Conservation (phyloP, 2,888 invertebrate species). For the Orthosia cruda region DNA sequence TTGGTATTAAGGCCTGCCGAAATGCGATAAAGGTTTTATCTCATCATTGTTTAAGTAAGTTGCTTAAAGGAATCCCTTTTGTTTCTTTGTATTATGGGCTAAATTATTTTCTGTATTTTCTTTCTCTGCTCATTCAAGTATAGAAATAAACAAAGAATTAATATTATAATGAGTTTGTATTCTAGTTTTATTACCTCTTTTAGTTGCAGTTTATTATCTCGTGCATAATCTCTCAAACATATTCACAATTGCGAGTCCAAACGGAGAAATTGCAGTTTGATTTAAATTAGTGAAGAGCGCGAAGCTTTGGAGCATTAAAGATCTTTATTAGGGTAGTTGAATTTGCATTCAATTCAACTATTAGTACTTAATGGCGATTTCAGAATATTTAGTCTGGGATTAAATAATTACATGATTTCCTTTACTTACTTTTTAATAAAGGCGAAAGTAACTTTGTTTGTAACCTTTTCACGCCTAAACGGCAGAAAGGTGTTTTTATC, state of each 20-base stretch:
- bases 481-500: too few relatives aligned
- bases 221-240: background rate
- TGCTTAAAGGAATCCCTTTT: slow-evolving; percentile 13
- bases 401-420: background rate
- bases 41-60: slow-evolving; percentile 33
- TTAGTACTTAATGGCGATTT: background rate
- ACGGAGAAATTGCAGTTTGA: background rate
- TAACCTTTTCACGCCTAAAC: too few relatives aligned
- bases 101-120: slow-evolving; percentile 16
- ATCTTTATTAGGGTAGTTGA: background rate
- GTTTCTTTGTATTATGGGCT: slow-evolving; percentile 9
- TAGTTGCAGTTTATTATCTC: background rate
- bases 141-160: background rate
- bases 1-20: slow-evolving; percentile 38
- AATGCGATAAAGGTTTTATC: slow-evolving; percentile 43
- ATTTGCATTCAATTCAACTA: background rate
- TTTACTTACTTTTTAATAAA: background rate
- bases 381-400: background rate
- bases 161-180: slow-evolving; percentile 13
- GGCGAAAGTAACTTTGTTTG: too few relatives aligned
- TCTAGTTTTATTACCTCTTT: background rate
- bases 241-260: background rate
- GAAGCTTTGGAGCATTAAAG: background rate
- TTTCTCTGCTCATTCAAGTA: background rate
- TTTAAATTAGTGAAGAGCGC: background rate